phyloP scores from a whole-genome alignment of 2,797 vertebrate genomes.

The Chrosomus eos region DNA sequence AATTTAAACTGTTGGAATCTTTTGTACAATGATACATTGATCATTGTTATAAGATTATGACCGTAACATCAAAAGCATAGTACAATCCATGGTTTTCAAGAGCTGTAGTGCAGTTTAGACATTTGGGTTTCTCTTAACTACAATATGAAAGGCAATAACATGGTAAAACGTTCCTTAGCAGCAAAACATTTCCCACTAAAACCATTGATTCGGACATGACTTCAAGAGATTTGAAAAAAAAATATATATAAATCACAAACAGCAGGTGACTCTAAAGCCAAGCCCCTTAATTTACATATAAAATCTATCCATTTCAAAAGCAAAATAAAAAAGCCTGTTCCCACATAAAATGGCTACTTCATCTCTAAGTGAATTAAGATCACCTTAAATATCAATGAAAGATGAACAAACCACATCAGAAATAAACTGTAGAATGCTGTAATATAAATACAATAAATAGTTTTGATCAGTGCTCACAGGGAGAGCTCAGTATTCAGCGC shows the following conservation, averaged over 20 bases:
- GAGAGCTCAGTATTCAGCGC: constrained; percentile 62
- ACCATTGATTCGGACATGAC: constrained; percentile 50
- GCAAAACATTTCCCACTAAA: constrained; percentile 62
- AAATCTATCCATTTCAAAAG: constrained; percentile 64
- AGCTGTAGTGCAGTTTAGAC: constrained; percentile 59
- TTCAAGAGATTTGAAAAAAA: constrained; percentile 52
- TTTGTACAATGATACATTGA: constrained; percentile 35
- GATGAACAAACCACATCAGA: constrained; percentile 65
- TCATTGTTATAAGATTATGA: constrained; percentile 5
- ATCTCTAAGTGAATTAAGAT: constrained; percentile 68
- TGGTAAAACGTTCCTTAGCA: constrained; percentile 60
- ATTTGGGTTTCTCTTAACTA: constrained; percentile 59
- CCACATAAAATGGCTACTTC: constrained; percentile 71
- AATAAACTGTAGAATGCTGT: constrained; percentile 78
- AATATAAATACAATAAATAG: constrained; percentile 99
- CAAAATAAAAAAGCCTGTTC: constrained; percentile 70
- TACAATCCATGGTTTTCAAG: constrained; percentile 27
- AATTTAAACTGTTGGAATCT: constrained; percentile 19
- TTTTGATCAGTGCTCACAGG: constrained; percentile 81
- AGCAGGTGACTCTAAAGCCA: constrained; percentile 51
- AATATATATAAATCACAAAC: constrained; percentile 46
- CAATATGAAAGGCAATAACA: constrained; percentile 58
- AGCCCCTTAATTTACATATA: constrained; percentile 61
- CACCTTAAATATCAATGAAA: constrained; percentile 69
- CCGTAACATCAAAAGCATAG: not conserved